Base-by-base conservation (phyloP, 2,888 invertebrate species). In the Erebia aethiops region DNA sequence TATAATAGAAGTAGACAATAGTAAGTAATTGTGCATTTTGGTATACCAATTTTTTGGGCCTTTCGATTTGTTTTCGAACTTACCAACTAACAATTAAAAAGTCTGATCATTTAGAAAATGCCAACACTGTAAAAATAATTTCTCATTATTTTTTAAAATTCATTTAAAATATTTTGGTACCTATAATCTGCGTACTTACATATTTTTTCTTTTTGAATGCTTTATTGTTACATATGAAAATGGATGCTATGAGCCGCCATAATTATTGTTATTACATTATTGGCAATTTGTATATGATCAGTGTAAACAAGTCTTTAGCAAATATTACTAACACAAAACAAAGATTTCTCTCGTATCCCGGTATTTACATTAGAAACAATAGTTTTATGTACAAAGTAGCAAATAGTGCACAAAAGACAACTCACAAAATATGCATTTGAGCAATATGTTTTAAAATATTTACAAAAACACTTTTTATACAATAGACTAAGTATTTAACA, bases 341-440 rank as follows among this genome's bases (percentile, higher is more conserved):
- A 87, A 80, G 46, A 84, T 84, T 81, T 88, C 84, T 87, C 87
- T 89, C 89, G 81, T 86, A 78, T 81, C 75, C 82, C 83, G 81
- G 81, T 90, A 88, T 86, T 79, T 83, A 85, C 82, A 84, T 80
- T 78, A 81, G 81, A 82, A 83, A 83, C 83, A 81, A 81, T 73
- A 73, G 35, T 58, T 62, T 82, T 81, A 85, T 85, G 81, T 90
- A 91, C 89, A 91, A 84, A 87, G 87, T 86, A 92, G 92, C 92
- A 91, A 92, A 91, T 87, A 92, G 92, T 92, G 92, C 92, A 88
- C 91, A 91, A 91, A 89, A 91, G 92, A 91, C 88, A 88, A 89
- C 87, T 92, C 92, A 92, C 90, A 92, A 92, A 92, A 92, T 92
- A 92, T 91, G 90, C 92, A 90, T 92, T 92, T 92, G 92, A 92